Conservation (phyloP, 2,113 vertebrate species). For the Xenopus tropicalis region UCB_Xtro_10.0 CM004443.2:108683001-108683500, state of each 20-base stretch:
- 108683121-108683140: slow-evolving; percentile 46
- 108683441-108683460: too few species aligned
- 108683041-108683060: slow-evolving; percentile 92
- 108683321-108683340: too few species aligned
- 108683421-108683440: too few species aligned
- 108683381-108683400: too few species aligned
- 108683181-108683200: slow-evolving; percentile 47
- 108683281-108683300: slow-evolving; percentile 49
- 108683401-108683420: too few species aligned
- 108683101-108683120: slow-evolving; percentile 54
- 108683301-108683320: slow-evolving; percentile 24
- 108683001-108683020: slow-evolving; percentile 91
- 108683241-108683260: slow-evolving; percentile 57
- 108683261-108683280: slow-evolving; percentile 42
- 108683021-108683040: slow-evolving; percentile 92
- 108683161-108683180: slow-evolving; percentile 52
- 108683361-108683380: too few species aligned
- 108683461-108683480: too few species aligned
- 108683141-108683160: slow-evolving; percentile 57
- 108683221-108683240: slow-evolving; percentile 47
- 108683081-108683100: slow-evolving; percentile 49
- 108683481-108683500: too few species aligned
- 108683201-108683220: slow-evolving; percentile 54
- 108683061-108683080: slow-evolving; percentile 89
- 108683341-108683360: too few species aligned